Evolutionary conservation across 2,113 vertebrate species (phyloP), one percentile per base, ranked within the genome.

Genomic region (Halichoerus grypus): DNA sequence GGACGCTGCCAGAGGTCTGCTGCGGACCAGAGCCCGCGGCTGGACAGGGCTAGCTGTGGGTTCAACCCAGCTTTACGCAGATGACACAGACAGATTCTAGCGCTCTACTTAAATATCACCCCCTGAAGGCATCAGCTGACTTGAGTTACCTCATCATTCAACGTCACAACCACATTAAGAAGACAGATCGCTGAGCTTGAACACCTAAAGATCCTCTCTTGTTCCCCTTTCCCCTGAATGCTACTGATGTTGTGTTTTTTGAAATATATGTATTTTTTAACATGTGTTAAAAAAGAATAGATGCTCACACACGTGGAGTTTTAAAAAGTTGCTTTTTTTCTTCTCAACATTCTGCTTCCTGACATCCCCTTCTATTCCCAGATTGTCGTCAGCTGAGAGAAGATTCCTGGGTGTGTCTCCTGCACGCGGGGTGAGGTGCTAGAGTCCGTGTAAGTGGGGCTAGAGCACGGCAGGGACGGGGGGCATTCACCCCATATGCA

Each of bases 281-380:
- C 91, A 76, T 16, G 31, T 55, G 63, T 36, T 81, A 42, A 42
- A 55, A 81, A 83, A 84, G 26, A 71, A 55, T 12, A 95, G 88
- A 69, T 33, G 63, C 11, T 93, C 36, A 14, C 5, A 6, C 24
- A 2, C 46, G 42, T 9, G 18, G 15, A 1, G 13, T 1, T 36
- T 74, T 79, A 49, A 21, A 69, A 53, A 88, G 8, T 24, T 36
- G 36, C 74, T 36, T 89, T 65, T 51, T 76, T 80, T 39, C 59
- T 59, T 49, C 63, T n/a, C 14, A 42, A 39, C 9, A 65, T 33
- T 83, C 63, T 63, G 33, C 72, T 85, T 86, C 65, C 72, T 82
- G 22, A 3, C 11, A 26, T n/a, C 28, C 53, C 36, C n/a, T 72
- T 83, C 57, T 80, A 28, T 49, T 51, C 46, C 59, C 55, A 59